Base-by-base conservation (phyloP, 2,113 vertebrate species). In the Pelodiscus sinensis region DNA sequence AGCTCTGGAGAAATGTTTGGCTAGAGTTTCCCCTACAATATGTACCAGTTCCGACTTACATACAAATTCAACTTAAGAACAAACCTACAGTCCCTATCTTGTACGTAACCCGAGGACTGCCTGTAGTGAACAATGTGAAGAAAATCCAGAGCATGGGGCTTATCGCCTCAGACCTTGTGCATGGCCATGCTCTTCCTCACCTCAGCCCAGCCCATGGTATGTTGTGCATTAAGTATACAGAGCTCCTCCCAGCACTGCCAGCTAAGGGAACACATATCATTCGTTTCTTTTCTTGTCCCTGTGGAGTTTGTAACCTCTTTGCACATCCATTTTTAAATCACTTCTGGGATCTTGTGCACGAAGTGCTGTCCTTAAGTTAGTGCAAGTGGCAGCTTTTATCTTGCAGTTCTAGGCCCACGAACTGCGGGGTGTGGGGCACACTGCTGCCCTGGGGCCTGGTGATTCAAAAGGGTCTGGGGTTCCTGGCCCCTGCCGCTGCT, bases 241-340 rank as follows among this genome's bases (percentile, higher is more conserved):
- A 91, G 83, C 1, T 2, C 65, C 86, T 44, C 65, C 80, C 50
- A 4, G 81, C 78, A 84, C 87, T 94, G 96, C 90, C 90, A 93
- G 21, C 82, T 93, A 79, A 93, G 77, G 89, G 91, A 93, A 94
- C 94, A 95, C 14, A 50, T 93, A 93, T 87, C 96, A 95, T 97
- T 95, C 96, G 97, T 96, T 97, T 96, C 90, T 97, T 88, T 94
- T 90, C 92, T 94, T 94, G 92, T 94, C 95, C 97, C 25, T 87
- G 91, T 2, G 16, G 93, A 93, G 88, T 96, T 96, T 94, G 92
- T 97, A 96, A 97, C 97, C 97, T 98, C 95, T 95, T 97, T 94
- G 97, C 93, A 95, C 93, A 95, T 96, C 97, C 98, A 97, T 97
- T 98, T 98, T 97, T 96, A 96, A 95, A 97, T 89, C 55, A 65